Evolutionary conservation across 2,113 vertebrate species (phyloP), one percentile per base, ranked within the genome.

Genomic region (Pan paniscus): DNA sequence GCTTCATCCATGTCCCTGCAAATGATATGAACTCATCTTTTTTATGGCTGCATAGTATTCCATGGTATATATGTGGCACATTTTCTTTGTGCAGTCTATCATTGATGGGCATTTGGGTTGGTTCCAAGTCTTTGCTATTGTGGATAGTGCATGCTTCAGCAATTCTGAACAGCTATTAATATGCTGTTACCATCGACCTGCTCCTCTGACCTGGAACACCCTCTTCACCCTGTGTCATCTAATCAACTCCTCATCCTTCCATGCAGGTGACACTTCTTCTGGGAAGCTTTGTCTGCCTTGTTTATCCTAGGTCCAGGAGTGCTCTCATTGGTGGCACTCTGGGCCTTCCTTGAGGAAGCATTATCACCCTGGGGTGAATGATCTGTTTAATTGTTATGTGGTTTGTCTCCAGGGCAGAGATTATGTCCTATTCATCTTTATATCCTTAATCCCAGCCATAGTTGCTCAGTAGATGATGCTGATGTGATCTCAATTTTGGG

Each of bases 391-490:
- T 10, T 27, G 35, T 76, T 75, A 13, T 1, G 2, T 30, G n/a
- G 6, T 40, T 88, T 43, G 35, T 70, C 40, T 64, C 8, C 27
- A 25, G 13, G 23, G 14, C 43, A 46, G 50, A 84, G 32, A 81
- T 5, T 23, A 25, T 23, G 25, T n/a, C 50, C 57, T 82, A 38
- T 4, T 35, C 20, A 64, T 75, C 48, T 82, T 61, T 91, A 35
- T 35, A 55, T 40, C 57, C 10, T 96, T 72, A 73, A n/a, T 90
- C 6, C 50, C 48, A 94, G 43, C 4, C 48, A 67, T 4, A 79
- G 70, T 14, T 90, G 5, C 17, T 90, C 43, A 32, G 38, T 27
- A 92, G n/a, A 75, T 89, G 57, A 32, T 93, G 90, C 48, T 52
- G 38, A 3, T 68, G 0, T 32, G 35, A 57, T 64, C 25, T 82